These are phyloP conservation scores for Pitangus sulphuratus DNA, from an alignment of 2,797 vertebrate species.

Conservation along the genomic window DNA sequence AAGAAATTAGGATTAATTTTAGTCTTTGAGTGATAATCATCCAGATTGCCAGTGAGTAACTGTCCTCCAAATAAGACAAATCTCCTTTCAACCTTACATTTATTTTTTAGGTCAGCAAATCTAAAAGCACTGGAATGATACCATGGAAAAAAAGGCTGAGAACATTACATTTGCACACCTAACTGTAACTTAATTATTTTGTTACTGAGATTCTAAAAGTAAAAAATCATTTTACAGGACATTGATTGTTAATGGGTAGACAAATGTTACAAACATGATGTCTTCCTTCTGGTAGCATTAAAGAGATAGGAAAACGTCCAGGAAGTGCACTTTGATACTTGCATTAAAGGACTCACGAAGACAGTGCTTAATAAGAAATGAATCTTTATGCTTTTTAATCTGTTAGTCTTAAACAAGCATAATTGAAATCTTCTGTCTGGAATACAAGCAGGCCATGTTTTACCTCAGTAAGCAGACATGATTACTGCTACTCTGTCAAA, in stretches of 20 bases:
- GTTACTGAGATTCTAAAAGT: background rate
- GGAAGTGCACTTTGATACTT: background rate
- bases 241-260: background rate
- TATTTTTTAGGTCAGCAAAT: background rate
- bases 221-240: background rate
- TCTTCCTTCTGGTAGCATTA: background rate
- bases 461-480: conserved; percentile 39
- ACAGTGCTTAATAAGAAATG: background rate
- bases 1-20: background rate
- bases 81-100: background rate
- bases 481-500: conserved; percentile 28
- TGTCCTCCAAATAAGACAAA: background rate
- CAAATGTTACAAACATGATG: background rate
- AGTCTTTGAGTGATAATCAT: background rate
- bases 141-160: background rate
- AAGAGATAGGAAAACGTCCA: background rate
- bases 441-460: conserved; percentile 49
- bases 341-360: background rate
- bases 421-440: conserved; percentile 64
- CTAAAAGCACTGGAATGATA: background rate
- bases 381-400: conserved; percentile 47
- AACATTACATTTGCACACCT: background rate
- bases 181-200: background rate
- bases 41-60: background rate
- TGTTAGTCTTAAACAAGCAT: conserved; percentile 50